Evolutionary conservation across 2,113 vertebrate genomes (phyloP), one percentile per base, ranked within the genome.

Genomic region (Otolemur garnettii): DNA sequence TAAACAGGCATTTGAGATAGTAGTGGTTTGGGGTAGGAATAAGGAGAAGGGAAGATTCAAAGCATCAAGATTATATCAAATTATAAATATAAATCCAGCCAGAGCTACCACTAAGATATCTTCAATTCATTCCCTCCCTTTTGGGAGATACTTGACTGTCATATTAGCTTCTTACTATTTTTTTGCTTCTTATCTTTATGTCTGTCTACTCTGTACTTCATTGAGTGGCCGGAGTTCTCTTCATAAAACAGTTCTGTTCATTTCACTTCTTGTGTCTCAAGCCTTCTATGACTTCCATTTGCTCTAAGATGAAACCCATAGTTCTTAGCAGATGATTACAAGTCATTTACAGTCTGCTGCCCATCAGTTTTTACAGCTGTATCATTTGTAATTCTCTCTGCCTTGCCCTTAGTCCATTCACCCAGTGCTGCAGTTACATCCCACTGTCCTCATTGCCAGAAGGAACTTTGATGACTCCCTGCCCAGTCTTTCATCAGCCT

Each of bases 381-480:
- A 2, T 30, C 14, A 42, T 72, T 0, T 55, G 0, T 59, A 53
- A 28, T 21, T 55, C 22, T 69, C 33, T 12, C 0, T 35, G 9
- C 53, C 35, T 68, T 69, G 6, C 7, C 10, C 18, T 19, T 1
- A 69, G 11, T 7, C 24, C 17, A 57, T 13, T 50, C 38, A 82
- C 30, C 3, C n/a, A n/a, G 55, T 13, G 24, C 50, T 21, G 1
- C 13, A 7, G 4, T 53, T 21, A 0, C 26, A 19, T 45, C 5
- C 3, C 14, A 64, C 18, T 55, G 2, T n/a, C 11, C 42, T 71
- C 59, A 33, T 53, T 79, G 24, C 42, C 28, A 4, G 30, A 64
- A 72, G 38, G 22, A 84, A 42, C 57, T 8, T 78, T 15, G 18
- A 5, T 38, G 10, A 59, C 21, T 26, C 53, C 53, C 45, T 86